phyloP scores from a whole-genome alignment of 2,888 invertebrate genomes.

The Octodonta nipae region DNA sequence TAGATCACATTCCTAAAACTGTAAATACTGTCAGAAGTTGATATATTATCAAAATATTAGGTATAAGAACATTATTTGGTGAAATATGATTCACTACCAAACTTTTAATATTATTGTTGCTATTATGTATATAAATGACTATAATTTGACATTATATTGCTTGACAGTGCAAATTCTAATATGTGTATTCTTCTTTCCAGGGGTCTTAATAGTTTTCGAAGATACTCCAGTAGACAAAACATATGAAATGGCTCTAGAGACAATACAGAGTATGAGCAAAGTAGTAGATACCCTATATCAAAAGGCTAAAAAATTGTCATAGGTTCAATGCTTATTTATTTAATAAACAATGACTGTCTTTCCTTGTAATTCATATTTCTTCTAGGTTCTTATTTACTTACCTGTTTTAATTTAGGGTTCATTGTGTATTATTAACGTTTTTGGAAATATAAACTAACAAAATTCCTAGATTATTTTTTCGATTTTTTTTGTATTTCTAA shows the following conservation, averaged over 20 bases:
- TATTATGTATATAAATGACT: too few species aligned
- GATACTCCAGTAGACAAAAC: constrained; percentile 89
- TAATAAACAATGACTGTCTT: constrained; percentile 13
- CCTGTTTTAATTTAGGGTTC: constrained; percentile 4
- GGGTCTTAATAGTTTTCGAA: constrained; percentile 94
- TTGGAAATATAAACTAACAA: constrained; percentile 8
- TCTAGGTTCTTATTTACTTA: constrained; percentile 1
- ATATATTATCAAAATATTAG: too few species aligned
- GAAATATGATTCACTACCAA: too few species aligned
- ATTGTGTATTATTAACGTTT: constrained; percentile 3
- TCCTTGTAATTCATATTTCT: constrained; percentile 4
- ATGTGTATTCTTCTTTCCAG: too few species aligned
- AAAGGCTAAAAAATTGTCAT: constrained; percentile 96
- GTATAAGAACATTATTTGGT: too few species aligned
- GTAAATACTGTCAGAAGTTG: too few species aligned
- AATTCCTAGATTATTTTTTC: constrained; percentile 4
- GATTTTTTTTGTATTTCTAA: background rate
- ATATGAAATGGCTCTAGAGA: constrained; percentile 92
- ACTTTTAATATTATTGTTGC: too few species aligned
- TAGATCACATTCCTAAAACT: too few species aligned
- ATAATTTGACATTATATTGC: constrained; percentile 1
- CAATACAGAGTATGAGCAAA: constrained; percentile 98
- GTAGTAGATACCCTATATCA: constrained; percentile 98
- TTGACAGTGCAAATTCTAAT: too few species aligned
- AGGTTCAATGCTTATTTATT: constrained; percentile 28